These are phyloP conservation scores for Oxycera nigricornis DNA, from an alignment of 2,888 invertebrate genomes.

Conservation along the genomic window DNA sequence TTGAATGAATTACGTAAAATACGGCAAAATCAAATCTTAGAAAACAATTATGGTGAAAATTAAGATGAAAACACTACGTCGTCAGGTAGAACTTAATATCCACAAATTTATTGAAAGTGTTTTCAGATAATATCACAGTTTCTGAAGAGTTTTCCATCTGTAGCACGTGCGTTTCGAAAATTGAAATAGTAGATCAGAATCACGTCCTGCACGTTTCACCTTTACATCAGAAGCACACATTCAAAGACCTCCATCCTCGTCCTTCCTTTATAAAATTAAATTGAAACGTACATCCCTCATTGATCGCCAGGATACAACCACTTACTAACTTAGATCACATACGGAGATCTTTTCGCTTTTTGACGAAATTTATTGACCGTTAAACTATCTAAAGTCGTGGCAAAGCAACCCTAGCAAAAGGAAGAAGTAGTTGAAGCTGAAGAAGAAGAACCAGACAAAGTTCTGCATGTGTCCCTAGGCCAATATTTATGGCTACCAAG, in stretches of 20 bases:
- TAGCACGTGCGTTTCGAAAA: neutral
- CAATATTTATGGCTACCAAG: constrained; percentile 30
- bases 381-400: constrained; percentile 34
- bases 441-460: constrained; percentile 28
- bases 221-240: neutral
- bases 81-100: too few relatives aligned
- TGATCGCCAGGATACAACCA: constrained; percentile 9
- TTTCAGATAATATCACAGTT: too few relatives aligned
- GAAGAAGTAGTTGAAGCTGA: too few relatives aligned
- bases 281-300: constrained; percentile 21
- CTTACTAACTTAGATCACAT: neutral
- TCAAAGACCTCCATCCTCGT: neutral
- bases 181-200: neutral
- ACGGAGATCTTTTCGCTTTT: neutral
- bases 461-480: constrained; percentile 17
- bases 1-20: too few relatives aligned
- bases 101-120: too few relatives aligned
- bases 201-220: neutral
- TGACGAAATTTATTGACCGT: constrained; percentile 39
- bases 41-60: too few relatives aligned
- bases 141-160: too few relatives aligned
- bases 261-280: constrained; percentile 17
- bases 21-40: too few relatives aligned
- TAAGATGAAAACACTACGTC: too few relatives aligned
- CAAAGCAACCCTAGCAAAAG: too few relatives aligned